Evolutionary conservation across 2,113 vertebrate genomes (phyloP).

Genomic region (Sapayoa aenigma): DNA sequence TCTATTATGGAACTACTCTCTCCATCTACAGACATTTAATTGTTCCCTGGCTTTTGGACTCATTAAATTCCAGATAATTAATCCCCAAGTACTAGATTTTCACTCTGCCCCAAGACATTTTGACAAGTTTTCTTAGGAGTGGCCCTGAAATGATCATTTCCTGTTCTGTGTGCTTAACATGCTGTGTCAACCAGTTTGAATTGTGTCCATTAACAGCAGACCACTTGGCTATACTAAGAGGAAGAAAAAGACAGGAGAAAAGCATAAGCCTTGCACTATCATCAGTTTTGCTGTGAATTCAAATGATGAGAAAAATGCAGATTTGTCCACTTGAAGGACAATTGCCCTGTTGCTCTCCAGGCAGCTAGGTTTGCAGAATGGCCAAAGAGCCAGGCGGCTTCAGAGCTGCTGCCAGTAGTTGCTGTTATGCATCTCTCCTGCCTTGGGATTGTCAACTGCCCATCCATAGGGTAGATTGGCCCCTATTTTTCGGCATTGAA

Average conservation of each 20-base stretch:
- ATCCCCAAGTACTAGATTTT: conserved; percentile 68
- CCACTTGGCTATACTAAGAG: background rate
- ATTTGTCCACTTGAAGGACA: background rate
- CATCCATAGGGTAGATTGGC: background rate
- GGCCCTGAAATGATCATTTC: conserved; percentile 49
- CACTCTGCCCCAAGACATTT: conserved; percentile 56
- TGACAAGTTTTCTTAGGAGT: conserved; percentile 56
- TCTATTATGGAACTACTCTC: conserved; percentile 12
- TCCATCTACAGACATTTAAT: conserved; percentile 42
- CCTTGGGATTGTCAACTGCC: background rate
- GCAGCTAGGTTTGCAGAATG: background rate
- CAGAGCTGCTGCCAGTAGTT: background rate
- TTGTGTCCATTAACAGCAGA: conserved; percentile 1
- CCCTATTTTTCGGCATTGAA: background rate
- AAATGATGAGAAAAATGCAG: background rate
- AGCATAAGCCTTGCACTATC: background rate
- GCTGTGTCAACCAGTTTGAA: conserved; percentile 54
- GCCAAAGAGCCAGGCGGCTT: background rate
- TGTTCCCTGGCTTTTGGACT: conserved; percentile 62
- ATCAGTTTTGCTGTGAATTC: background rate
- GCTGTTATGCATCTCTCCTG: rapidly evolving
- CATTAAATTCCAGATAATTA: conserved; percentile 73
- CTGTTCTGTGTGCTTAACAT: conserved; percentile 35
- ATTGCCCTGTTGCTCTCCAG: background rate
- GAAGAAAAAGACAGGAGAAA: background rate